Evolutionary conservation across 2,113 vertebrate species (phyloP), one percentile per base, ranked within the genome.

Genomic region (Hypocryptadius cinnamomeus): DNA sequence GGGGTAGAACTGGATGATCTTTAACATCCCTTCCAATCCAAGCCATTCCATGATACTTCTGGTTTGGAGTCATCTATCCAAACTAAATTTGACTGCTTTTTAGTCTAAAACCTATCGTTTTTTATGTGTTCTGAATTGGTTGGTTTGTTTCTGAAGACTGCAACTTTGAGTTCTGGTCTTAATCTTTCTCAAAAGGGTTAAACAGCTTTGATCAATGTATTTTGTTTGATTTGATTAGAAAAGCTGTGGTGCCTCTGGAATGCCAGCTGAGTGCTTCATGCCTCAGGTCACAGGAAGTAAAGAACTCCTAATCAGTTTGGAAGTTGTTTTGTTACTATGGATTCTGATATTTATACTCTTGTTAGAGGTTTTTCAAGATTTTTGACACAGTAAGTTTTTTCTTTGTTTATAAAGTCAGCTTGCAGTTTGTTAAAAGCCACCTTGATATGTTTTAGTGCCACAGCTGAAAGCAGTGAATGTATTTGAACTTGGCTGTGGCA

Each of bases 1-100:
- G 10, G 6, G 3, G 2, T 57, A 30, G 40, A 18, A 42, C 3
- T 0, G 3, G 11, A 10, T 56, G 17, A 23, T 10, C 27, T 65
- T 80, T 65, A 37, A 33, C 15, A 4, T 50, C 8, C 18, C 37
- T 50, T 87, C 31, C 42, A 79, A 33, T 44, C 12, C 31, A 59
- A 59, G 5, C 6, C 44, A 59, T 51, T 59, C 37, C 33, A 7
- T 59, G 11, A 28, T 44, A 33, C 9, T 66, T 63, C 25, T 56
- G 10, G 19, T 77, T 82, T 70, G 25, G 45, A 89, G 20, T 60
- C 9, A 12, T 65, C 10, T 64, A 85, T 92, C 13, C 57, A 64
- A 76, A 68, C 3, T 60, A 60, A 70, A 57, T 65, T 72, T 66
- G 39, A 30, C 39, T 59, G 25, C 47, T 39, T 28, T 51, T 54